Evolutionary conservation across 2,888 invertebrate species (phyloP), one percentile per base, ranked within the genome.

Genomic region (Hypsopygia costalis): DNA sequence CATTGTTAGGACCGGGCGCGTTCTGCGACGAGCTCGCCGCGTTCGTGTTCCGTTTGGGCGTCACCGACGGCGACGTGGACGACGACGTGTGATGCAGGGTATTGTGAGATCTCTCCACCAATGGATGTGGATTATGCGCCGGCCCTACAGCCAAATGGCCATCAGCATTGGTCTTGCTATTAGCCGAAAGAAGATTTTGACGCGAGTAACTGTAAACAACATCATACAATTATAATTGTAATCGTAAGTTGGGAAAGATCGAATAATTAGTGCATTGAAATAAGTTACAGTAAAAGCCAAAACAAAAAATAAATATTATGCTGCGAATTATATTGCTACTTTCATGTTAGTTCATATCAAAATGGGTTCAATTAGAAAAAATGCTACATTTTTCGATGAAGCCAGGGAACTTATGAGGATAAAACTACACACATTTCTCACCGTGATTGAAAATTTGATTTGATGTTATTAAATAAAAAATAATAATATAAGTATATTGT

Each of bases 111-210:
- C 92, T 80, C 62, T 92, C 93, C 22, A 77, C 80, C 38, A 89
- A 68, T 1, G 90, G 86, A 47, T 86, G 80, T 25, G 89, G 80
- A 47, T 68, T 67, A 55, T 72, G 77, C 10, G 75, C 57, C 20
- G 66, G 63, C 6, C 70, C 75, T 30, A 67, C 73, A 43, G 88
- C 87, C 51, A 88, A 76, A 40, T 89, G 80, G 1, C 79, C 75
- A 41, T 90, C 92, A 55, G 94, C 94, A 64, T 93, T 94, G 61
- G 93, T 93, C 80, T 95, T 95, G 66, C 91, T 91, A 64, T 81
- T 91, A 40, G 93, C 92, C 29, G 95, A 95, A 33, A 97, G 90
- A 43, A 96, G 91, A 79, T 97, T 97, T 87, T 97, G 97, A 38
- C 96, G 92, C 27, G 97, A 96, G 77, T 97, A 96, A 74, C 96